Base-by-base conservation (phyloP, 2,888 invertebrate genomes). In the Abrostola tripartita region DNA sequence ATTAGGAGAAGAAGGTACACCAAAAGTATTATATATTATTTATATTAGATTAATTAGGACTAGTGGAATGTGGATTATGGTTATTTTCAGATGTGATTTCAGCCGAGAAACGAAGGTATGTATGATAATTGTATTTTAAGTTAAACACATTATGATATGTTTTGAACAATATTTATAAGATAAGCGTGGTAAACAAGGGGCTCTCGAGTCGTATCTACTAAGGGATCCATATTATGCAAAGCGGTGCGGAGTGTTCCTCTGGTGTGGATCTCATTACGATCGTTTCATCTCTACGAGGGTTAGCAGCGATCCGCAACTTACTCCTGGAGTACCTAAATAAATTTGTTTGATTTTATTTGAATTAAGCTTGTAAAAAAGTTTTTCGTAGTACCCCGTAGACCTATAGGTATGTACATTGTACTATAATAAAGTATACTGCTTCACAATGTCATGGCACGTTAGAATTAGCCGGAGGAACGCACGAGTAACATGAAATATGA, bases 181-280 rank as follows among this genome's bases (percentile, higher is more conserved):
- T 44, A 37, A 37, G 35, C 11, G 37, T 47, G 12, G 58, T 62
- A 78, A 78, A 76, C 69, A 77, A 75, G 40, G 42, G 37, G 42
- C 58, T 56, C 54, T 69, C 41, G 37, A 68, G 37, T 52, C 57
- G 50, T 55, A 56, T 74, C 62, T 65, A 61, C 52, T 53, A 60
- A 72, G 38, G 61, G 59, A 59, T 72, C 58, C 63, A 65, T 73
- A 76, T 65, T 76, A 74, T 72, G 74, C 42, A 75, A 78, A 78
- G 58, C 59, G 68, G 44, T 63, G 50, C 37, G 56, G 55, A 65
- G 62, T 65, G 51, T 67, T 74, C 50, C 44, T 71, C 56, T 55
- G 49, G 56, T 40, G 50, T 52, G 56, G 61, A 65, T 65, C 70
- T 74, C 71, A 75, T 78, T 74, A 63, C 60, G 63, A 60, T 38